Evolutionary conservation across 2,113 vertebrate species (phyloP).

Genomic region (Bufo gargarizans): DNA sequence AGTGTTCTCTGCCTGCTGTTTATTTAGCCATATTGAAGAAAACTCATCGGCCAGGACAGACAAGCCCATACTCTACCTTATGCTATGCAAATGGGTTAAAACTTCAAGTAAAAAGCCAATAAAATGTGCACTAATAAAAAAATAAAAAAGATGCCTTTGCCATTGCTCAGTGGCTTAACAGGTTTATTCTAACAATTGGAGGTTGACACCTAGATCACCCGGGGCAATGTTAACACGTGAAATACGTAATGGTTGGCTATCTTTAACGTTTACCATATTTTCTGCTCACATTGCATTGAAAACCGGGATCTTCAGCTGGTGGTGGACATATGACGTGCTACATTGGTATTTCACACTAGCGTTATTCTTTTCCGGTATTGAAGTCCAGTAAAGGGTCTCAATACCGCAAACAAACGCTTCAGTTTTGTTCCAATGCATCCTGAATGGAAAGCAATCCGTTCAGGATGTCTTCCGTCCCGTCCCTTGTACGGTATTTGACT

Average conservation of each 20-base stretch:
- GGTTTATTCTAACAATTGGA: conserved; percentile 10
- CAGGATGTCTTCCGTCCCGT: too few relatives aligned
- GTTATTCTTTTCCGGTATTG: too few relatives aligned
- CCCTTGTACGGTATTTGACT: too few relatives aligned
- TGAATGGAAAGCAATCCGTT: too few relatives aligned
- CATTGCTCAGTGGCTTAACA: conserved; percentile 11
- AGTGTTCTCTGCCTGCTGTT: neutral
- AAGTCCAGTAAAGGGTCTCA: too few relatives aligned
- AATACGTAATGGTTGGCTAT: neutral
- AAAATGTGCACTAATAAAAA: neutral
- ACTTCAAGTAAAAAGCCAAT: neutral
- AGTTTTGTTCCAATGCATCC: too few relatives aligned
- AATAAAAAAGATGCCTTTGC: neutral
- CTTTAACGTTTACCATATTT: neutral
- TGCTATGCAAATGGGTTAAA: neutral
- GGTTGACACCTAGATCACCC: neutral
- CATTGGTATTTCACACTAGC: too few relatives aligned
- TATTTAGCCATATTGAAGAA: neutral
- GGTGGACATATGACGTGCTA: too few relatives aligned
- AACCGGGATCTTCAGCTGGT: too few relatives aligned
- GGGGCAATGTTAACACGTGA: neutral
- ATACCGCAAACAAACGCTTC: too few relatives aligned
- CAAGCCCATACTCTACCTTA: neutral
- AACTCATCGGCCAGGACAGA: neutral
- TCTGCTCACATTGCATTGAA: neutral